Evolutionary conservation across 1,140 invertebrate species (phyloP).

Genomic region (Tetramorium alpestre): DNA sequence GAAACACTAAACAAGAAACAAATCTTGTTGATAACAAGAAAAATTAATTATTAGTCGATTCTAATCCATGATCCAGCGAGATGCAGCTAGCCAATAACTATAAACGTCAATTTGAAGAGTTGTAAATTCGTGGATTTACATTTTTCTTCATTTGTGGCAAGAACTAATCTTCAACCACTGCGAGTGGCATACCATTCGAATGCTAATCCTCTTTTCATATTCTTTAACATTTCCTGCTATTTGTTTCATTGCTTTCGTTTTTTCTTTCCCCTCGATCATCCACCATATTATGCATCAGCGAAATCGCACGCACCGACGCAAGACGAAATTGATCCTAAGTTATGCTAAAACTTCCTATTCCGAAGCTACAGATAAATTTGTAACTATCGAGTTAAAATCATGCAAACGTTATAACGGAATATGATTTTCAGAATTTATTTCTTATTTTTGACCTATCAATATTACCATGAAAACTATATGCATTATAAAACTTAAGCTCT

Average conservation of each 20-base stretch:
- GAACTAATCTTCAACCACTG: constrained; percentile 8
- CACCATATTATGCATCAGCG: constrained; percentile 8
- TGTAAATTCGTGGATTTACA: constrained; percentile 72
- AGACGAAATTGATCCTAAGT: background rate
- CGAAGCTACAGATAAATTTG: background rate
- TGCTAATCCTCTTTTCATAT: background rate
- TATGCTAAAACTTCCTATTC: background rate
- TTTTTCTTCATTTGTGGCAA: constrained; percentile 42
- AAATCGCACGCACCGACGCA: constrained; percentile 12
- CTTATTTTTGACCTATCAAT: constrained; percentile 1
- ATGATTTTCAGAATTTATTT: constrained; percentile 11
- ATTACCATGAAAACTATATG: background rate
- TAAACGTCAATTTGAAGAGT: constrained; percentile 67
- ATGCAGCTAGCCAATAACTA: constrained; percentile 62
- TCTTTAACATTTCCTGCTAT: constrained; percentile 16
- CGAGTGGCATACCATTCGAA: constrained; percentile 36
- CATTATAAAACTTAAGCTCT: background rate
- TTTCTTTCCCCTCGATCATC: background rate
- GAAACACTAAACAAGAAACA: no score
- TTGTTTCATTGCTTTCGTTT: constrained; percentile 29
- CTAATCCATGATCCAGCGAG: constrained; percentile 70
- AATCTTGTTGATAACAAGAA: background rate
- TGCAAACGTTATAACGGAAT: constrained; percentile 18
- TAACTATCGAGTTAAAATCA: background rate
- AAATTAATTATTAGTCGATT: constrained; percentile 57